Evolutionary conservation across 1,140 invertebrate genomes (phyloP).

Genomic region (Cyclargus thomasi): DNA sequence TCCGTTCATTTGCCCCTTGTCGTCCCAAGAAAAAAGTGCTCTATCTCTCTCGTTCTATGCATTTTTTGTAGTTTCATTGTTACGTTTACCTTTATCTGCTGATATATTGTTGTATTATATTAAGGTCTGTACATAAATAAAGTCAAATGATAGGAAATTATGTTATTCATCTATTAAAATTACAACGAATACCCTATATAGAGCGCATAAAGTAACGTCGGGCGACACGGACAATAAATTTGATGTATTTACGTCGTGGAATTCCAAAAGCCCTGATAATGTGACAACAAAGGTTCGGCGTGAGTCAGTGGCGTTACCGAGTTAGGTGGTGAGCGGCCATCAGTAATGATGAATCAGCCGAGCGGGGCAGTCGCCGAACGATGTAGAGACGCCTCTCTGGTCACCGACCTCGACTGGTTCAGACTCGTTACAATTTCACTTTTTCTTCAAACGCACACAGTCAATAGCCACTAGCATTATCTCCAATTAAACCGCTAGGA

Average conservation of each 20-base stretch:
- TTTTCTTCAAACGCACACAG: constrained; percentile 47
- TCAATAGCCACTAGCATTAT: constrained; percentile 29
- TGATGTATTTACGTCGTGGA: not conserved
- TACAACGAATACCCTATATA: too few species aligned
- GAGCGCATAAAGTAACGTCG: not conserved
- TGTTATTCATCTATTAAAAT: not conserved
- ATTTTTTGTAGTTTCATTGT: constrained; percentile 13
- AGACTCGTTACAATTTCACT: constrained; percentile 70
- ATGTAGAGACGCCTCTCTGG: constrained; percentile 48
- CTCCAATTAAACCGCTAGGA: constrained; percentile 23
- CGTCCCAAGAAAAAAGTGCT: constrained; percentile 33
- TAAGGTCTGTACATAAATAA: not conserved
- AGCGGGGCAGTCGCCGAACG: constrained; percentile 50
- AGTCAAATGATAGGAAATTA: not conserved
- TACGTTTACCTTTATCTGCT: not conserved
- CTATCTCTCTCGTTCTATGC: constrained; percentile 17
- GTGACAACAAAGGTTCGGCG: constrained; percentile 26
- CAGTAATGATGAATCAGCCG: constrained; percentile 57
- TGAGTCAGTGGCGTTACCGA: constrained; percentile 34
- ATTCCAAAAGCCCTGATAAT: constrained; percentile 9
- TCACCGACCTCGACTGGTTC: constrained; percentile 68
- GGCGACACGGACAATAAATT: not conserved
- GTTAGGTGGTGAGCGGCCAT: constrained; percentile 34
- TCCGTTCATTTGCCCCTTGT: constrained; percentile 43
- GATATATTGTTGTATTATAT: not conserved